Conservation (phyloP, 2,888 invertebrate genomes). For the Therioaphis trifolii region DNA sequence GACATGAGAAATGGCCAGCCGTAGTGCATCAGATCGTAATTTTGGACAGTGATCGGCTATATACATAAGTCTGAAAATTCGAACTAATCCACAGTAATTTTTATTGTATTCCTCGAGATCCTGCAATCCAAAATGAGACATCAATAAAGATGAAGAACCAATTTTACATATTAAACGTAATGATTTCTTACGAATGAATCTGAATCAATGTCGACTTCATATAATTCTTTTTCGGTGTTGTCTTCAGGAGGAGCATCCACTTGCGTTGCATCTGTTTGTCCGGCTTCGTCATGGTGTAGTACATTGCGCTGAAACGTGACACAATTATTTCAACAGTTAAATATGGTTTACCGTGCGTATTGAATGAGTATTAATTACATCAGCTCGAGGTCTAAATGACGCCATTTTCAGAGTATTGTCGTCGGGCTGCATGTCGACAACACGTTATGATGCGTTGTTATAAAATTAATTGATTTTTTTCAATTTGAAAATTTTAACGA, state of each 20-base stretch:
- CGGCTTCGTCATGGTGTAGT: constrained; percentile 69
- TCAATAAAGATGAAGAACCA: background rate
- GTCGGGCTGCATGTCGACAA: background rate
- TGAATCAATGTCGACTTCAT: constrained; percentile 87
- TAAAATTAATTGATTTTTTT: too few species aligned
- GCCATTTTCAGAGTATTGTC: constrained; percentile 5
- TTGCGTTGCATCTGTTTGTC: constrained; percentile 93
- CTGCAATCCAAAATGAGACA: constrained; percentile 67
- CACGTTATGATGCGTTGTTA: too few species aligned
- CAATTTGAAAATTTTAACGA: too few species aligned
- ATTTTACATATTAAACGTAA: too few species aligned
- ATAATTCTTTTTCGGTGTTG: constrained; percentile 89
- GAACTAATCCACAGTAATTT: constrained; percentile 90
- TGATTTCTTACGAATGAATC: constrained; percentile 71
- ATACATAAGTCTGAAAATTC: constrained; percentile 88
- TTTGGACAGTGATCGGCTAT: constrained; percentile 96
- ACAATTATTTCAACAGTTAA: background rate
- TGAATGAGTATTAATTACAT: background rate
- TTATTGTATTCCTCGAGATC: constrained; percentile 94
- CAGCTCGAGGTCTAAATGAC: background rate
- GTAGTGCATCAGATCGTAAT: constrained; percentile 88
- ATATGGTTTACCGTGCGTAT: background rate
- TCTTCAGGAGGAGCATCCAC: constrained; percentile 94
- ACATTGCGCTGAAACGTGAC: constrained; percentile 14
- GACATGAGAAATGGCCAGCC: constrained; percentile 93